These are phyloP conservation scores for Thalassophryne amazonica DNA, from an alignment of 2,797 vertebrate genomes.

Conservation along the genomic window DNA sequence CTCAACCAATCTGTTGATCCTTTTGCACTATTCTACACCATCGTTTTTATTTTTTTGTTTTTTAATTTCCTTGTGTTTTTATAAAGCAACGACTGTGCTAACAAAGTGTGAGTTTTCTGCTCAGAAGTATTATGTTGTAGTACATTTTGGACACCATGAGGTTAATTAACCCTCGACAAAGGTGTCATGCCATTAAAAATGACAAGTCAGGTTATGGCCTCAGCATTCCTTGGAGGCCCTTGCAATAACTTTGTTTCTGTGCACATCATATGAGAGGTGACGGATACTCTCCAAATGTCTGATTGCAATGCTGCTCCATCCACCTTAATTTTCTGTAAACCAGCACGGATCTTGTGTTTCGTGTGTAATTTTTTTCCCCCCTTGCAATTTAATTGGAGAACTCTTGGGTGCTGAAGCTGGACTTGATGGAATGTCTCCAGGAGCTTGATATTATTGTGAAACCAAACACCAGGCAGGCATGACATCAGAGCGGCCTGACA, in stretches of 20 bases:
- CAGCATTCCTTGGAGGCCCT: conserved; percentile 8
- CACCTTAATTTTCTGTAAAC: conserved; percentile 42
- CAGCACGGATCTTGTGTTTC: conserved; percentile 50
- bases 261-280: conserved; percentile 25
- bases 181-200: neutral
- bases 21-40: conserved; percentile 36
- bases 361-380: conserved; percentile 66
- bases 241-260: neutral
- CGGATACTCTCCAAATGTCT: conserved; percentile 39
- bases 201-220: neutral
- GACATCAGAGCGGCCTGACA: conserved; percentile 78
- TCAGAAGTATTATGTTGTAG: neutral
- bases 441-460: conserved; percentile 74
- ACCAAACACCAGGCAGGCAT: conserved; percentile 64
- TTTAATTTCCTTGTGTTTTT: conserved; percentile 11
- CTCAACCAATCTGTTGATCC: conserved; percentile 74
- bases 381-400: conserved; percentile 60
- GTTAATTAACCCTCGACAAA: neutral
- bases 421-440: conserved; percentile 60
- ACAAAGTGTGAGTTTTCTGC: too few species aligned
- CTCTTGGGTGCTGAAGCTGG: conserved; percentile 53
- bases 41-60: neutral
- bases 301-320: conserved; percentile 39
- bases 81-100: conserved; percentile 10
- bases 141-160: neutral